These are phyloP conservation scores for Cherax destructor DNA, from an alignment of 1,140 invertebrate species.

Conservation along the genomic window DNA sequence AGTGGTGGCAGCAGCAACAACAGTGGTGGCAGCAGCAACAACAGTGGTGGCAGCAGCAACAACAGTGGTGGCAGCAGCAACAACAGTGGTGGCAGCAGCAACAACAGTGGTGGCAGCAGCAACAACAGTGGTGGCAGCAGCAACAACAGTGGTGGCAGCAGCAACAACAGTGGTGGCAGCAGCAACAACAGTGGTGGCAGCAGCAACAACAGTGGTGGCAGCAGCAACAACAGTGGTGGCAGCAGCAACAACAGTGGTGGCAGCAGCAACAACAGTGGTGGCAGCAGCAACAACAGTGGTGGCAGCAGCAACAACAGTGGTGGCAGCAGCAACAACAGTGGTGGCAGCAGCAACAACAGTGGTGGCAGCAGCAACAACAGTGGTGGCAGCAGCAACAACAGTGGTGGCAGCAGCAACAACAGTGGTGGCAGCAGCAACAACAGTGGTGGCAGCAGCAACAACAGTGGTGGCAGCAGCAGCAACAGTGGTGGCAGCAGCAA, in stretches of 20 bases:
- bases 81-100: not conserved
- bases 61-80: not conserved
- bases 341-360: not conserved
- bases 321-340: not conserved
- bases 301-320: not conserved
- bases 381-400: too few relatives aligned
- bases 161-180: not conserved
- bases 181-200: not conserved
- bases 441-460: too few relatives aligned
- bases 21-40: not conserved
- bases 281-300: not conserved
- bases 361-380: not conserved
- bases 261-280: not conserved
- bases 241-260: not conserved
- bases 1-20: not conserved
- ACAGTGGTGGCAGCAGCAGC: too few relatives aligned
- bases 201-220: not conserved
- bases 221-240: not conserved
- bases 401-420: too few relatives aligned
- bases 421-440: too few relatives aligned
- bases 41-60: not conserved
- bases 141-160: not conserved
- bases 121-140: not conserved
- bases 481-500: too few relatives aligned
- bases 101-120: not conserved